Percentiles rank a stretch among this genome's conserved stretches.
These are phyloP conservation scores for Mus musculus DNA, from an alignment of 2,113 vertebrate genomes.

Conservation along the genomic window GRCm39 chr13:30634001-30634500, in stretches of 20 bases:
- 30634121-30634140: slow-evolving; percentile 36
- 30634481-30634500: background rate
- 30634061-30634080: background rate
- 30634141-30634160: background rate
- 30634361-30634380: background rate
- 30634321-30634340: background rate
- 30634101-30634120: background rate
- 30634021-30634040: background rate
- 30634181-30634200: background rate
- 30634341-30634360: too few species aligned
- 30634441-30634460: background rate
- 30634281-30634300: background rate
- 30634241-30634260: background rate
- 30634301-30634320: background rate
- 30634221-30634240: background rate
- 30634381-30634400: background rate
- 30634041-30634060: background rate
- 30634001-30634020: background rate
- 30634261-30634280: background rate
- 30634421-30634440: background rate
- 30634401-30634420: too few species aligned
- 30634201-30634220: background rate
- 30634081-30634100: background rate
- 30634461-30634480: too few species aligned
- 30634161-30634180: background rate